Conservation (phyloP, 2,797 vertebrate genomes). For the Sus cebifrons region DNA sequence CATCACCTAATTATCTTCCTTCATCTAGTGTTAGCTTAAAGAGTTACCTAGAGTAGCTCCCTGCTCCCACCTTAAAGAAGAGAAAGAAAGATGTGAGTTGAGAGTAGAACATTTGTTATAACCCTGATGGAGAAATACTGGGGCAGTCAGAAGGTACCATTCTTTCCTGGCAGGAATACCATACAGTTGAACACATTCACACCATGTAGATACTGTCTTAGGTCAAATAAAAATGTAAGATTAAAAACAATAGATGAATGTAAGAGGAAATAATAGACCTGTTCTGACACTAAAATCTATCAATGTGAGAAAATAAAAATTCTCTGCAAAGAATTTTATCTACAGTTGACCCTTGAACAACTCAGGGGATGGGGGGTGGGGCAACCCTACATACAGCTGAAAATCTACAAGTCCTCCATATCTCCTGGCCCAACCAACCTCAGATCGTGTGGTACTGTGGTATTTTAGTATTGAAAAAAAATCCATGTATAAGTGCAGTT, state of each 20-base stretch:
- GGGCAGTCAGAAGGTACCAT: neutral
- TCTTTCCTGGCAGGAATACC: neutral
- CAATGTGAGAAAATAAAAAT: slow-evolving; percentile 7
- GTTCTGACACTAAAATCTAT: slow-evolving; percentile 24
- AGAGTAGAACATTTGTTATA: slow-evolving; percentile 14
- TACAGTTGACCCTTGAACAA: neutral
- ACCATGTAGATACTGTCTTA: neutral
- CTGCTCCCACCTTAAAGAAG: neutral
- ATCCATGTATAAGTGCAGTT: neutral
- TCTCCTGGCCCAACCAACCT: neutral
- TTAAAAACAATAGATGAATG: neutral
- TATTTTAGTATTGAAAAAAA: neutral
- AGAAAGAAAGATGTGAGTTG: slow-evolving; percentile 28
- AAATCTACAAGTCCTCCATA: neutral
- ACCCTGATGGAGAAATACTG: neutral
- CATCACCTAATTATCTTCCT: slow-evolving; percentile 55
- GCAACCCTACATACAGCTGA: neutral
- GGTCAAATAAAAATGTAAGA: slow-evolving; percentile 61
- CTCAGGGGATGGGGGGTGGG: neutral
- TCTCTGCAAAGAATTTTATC: neutral
- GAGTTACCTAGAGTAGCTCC: slow-evolving; percentile 11
- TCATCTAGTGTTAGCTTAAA: slow-evolving; percentile 72
- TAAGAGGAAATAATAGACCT: neutral
- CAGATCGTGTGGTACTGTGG: neutral
- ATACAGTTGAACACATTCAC: slow-evolving; percentile 6